Evolutionary conservation across 2,113 vertebrate species (phyloP), one percentile per base, ranked within the genome.

Genomic region (Oophaga pumilio): DNA sequence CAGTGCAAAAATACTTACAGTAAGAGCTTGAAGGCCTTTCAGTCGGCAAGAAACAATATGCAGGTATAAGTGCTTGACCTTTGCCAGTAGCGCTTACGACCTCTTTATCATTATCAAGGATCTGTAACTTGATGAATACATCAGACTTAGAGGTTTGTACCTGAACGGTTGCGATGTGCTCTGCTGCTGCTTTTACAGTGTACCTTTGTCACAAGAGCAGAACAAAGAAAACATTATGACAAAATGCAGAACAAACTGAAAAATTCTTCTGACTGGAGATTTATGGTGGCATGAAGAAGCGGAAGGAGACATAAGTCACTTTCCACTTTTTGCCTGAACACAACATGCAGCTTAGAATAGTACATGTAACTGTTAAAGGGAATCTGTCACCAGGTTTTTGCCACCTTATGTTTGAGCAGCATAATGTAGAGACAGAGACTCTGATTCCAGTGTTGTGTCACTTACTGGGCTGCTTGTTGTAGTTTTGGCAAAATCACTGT

Each of bases 21-120:
- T 89, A 89, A 18, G 88, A 86, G 76, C 88, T 93, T 82, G 88
- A 26, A 84, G 78, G 53, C 0, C 66, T 91, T 88, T 92, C 91
- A 86, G 89, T 93, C 1, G 91, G 86, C 78, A 92, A 78, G 92
- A 99, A 97, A 89, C 85, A 88, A 93, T 97, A 95, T 12, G 93
- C 90, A 26, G 97, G 97, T 81, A 99, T 96, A 13, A 97, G 28
- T 60, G 93, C 95, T 56, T 94, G 94, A 43, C 97, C 97, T 87
- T 93, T 96, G 56, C 97, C 97, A 0, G 71, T 90, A 64, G 91
- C 88, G 86, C 92, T 91, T 0, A 86, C 90, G 14, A 97, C 87
- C 82, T 93, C 91, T 71, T 94, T 93, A 59, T 96, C 95, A 2
- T 94, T 93, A 89, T 99, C 95, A 87, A 98, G 91, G 84, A 99